Evolutionary conservation across 2,888 invertebrate genomes (phyloP).

Genomic region (Tachina grossa): DNA sequence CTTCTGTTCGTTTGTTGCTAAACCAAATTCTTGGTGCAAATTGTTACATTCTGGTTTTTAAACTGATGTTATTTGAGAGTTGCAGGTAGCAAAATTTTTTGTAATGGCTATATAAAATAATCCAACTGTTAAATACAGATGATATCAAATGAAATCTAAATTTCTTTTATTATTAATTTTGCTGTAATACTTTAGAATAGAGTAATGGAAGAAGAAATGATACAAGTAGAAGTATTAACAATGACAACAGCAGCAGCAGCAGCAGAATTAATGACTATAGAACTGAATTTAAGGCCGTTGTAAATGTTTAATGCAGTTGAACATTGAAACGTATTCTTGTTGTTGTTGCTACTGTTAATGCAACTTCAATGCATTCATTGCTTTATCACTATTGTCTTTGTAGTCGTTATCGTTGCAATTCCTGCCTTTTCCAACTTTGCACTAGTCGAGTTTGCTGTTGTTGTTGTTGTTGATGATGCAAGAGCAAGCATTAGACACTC

Average conservation of each 20-base stretch:
- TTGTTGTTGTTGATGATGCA: constrained; percentile 57
- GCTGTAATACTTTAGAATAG: constrained; percentile 9
- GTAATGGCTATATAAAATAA: constrained; percentile 9
- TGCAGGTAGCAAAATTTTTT: constrained; percentile 1
- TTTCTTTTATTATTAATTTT: constrained; percentile 33
- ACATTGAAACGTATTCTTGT: constrained; percentile 7
- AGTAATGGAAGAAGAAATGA: constrained; percentile 20
- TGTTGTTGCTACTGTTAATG: constrained; percentile 37
- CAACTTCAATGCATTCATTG: constrained; percentile 48
- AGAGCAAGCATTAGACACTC: constrained; percentile 62
- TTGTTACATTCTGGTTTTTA: background rate
- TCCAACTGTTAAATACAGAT: constrained; percentile 63
- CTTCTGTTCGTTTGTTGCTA: too few species aligned
- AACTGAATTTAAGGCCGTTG: constrained; percentile 28
- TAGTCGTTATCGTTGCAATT: constrained; percentile 17
- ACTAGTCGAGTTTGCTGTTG: background rate
- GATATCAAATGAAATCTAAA: constrained; percentile 64
- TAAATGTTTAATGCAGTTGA: constrained; percentile 48
- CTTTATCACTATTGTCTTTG: constrained; percentile 24
- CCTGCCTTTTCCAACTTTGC: background rate
- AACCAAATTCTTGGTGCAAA: background rate
- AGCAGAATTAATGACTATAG: constrained; percentile 18
- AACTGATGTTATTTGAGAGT: background rate
- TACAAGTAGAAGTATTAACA: constrained; percentile 47
- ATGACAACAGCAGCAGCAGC: constrained; percentile 14